Evolutionary conservation across 1,140 invertebrate genomes (phyloP), one percentile per base, ranked within the genome.

Genomic region (Papilio helenus): DNA sequence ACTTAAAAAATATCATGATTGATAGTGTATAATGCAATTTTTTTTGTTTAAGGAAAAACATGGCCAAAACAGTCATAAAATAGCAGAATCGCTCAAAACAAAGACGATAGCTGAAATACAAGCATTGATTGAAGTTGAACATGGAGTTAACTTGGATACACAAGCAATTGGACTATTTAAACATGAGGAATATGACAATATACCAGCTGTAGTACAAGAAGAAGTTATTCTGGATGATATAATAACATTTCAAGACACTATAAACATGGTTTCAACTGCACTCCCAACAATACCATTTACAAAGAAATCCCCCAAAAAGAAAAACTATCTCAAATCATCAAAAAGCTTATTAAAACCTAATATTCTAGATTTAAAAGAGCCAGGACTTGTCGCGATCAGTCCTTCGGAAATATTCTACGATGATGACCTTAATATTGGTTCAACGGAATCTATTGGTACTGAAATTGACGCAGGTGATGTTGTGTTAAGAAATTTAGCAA

Each of bases 11-110:
- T 72, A 8, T 14, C 51, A 73, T 14, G 12, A 72, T 39, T 68
- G 1, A 26, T 23, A 29, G 23, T 46, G 34, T 46, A 46, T 46
- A 79, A 49, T 44, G 5, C 65, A 44, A n/a, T n/a, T 58, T 72
- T 34, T 72, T 65, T 77, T 79, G 23, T 89, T 90, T 34, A 83
- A 96, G 96, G 95, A 95, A 82, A 95, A 96, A 80, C 96, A 96
- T 95, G 96, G 96, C 3, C 95, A 95, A 85, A 96, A 96, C 88
- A 94, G 96, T 89, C 89, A 91, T 46, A 95, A 96, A 86, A 95
- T 97, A 83, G 95, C 96, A 72, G 94, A 96, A 88, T 95, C 96
- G 82, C 94, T 97, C 79, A 96, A 96, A 87, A 95, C 96, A 8
- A 96, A 96, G 89, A 96, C 95, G 55, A 90, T 94, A 82, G 88